A percentile compares a stretch with the other conserved stretches of the same genome.
These are phyloP conservation scores for Caenorhabditis japonica DNA, from an alignment of 2,888 invertebrate species.

Conservation along the genomic window DNA sequence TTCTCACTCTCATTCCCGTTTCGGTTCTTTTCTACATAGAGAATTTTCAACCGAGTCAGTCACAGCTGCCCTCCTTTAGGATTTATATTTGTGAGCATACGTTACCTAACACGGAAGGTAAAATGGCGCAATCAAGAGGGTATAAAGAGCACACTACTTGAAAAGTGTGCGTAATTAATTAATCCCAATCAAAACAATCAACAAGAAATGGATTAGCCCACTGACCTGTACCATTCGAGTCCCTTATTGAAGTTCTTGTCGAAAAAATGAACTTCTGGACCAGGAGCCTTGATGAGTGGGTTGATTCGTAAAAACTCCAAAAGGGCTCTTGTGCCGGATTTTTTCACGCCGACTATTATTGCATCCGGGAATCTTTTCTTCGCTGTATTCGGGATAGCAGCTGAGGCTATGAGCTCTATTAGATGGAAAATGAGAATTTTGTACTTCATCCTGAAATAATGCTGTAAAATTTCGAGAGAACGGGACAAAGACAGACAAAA, in stretches of 20 bases:
- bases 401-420: neutral
- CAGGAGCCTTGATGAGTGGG: constrained; percentile 88
- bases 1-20: constrained; percentile 10
- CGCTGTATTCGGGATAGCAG: constrained; percentile 12
- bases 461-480: constrained; percentile 7
- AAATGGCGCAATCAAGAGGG: constrained; percentile 53
- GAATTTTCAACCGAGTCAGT: neutral
- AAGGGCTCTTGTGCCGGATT: constrained; percentile 88
- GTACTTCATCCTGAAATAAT: constrained; percentile 47
- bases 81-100: constrained; percentile 28
- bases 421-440: constrained; percentile 24
- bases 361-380: constrained; percentile 84
- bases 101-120: constrained; percentile 49
- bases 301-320: constrained; percentile 93
- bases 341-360: constrained; percentile 95
- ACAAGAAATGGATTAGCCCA: constrained; percentile 5
- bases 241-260: constrained; percentile 93
- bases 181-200: constrained; percentile 47
- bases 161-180: constrained; percentile 35
- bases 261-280: constrained; percentile 96
- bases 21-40: too few relatives aligned
- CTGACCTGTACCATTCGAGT: constrained; percentile 88
- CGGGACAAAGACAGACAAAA: constrained; percentile 7
- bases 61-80: too few relatives aligned
- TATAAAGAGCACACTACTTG: constrained; percentile 28